Base-by-base conservation (phyloP, 2,888 invertebrate genomes). In the Erannis defoliaria region DNA sequence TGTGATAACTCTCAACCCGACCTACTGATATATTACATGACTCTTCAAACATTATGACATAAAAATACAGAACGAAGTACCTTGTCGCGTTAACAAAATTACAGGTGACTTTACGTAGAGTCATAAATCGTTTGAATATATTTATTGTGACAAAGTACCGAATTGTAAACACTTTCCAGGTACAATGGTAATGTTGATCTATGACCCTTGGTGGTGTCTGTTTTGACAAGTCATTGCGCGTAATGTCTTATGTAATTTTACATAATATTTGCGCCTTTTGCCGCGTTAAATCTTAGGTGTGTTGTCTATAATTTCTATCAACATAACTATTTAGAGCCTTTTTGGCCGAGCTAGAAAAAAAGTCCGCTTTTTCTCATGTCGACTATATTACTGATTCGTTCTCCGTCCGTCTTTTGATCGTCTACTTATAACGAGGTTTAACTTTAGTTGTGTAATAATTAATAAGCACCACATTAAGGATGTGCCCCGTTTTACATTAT, bases 161-260 rank as follows among this genome's bases (percentile, higher is more conserved):
- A 16, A 54, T 10, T 9, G 21, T 33, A 16, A 35, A 35, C 23
- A 35, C 42, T 5, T 21, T 53, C 21, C 16, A 29, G 29, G 9
- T 19, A 46, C 16, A 31, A 48, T 40, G 6, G 19, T 38, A 29
- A 31, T 14, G 26, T 12, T 49, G 54, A 54, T 19, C 42, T 37
- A 18, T 60, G 60, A 49, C 48, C 48, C 33, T 43, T 5, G 23
- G 3, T 42, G 37, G 19, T 31, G 54, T 49, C 35, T 42, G 35
- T 46, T 3, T 48, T 53, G 40, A 48, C 42, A 42, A 60, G 54
- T 37, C 43, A 55, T 55, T 54, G 23, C 19, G 23, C 37, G 46
- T 53, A 53, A 38, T 43, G n/a, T 46, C 26, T 51, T 38, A 45
- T 37, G 50, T 51, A 58, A 50, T 31, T 29, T 46, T 46, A 38